phyloP scores from a whole-genome alignment of 2,113 vertebrate species.

The Trochalopteron elliotii region DNA sequence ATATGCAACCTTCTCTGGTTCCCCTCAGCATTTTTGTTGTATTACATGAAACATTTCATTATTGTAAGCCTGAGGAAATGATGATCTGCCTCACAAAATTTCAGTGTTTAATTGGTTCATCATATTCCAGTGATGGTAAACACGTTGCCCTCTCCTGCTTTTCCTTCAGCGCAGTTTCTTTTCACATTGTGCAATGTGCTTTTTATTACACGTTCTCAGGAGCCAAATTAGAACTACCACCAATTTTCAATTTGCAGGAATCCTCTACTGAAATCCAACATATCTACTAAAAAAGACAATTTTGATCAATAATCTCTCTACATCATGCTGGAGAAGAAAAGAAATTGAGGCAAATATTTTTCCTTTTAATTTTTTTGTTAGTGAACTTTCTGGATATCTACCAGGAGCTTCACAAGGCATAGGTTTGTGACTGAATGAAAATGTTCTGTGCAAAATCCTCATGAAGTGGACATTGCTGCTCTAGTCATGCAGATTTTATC shows the following conservation, averaged over 20 bases:
- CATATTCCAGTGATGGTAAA: fast-evolving
- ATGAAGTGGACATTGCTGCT: not conserved
- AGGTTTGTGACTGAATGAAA: not conserved
- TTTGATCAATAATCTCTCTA: not conserved
- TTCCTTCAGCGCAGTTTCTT: not conserved
- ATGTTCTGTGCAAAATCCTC: not conserved
- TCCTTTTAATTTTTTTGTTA: not conserved
- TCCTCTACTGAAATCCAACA: not conserved
- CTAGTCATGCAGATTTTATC: not conserved
- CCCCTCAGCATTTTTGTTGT: not conserved
- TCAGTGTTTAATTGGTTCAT: not conserved
- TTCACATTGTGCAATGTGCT: not conserved
- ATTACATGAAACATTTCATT: not conserved
- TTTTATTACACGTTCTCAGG: not conserved
- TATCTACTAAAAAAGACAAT: not conserved
- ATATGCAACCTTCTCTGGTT: not conserved
- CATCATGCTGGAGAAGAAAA: not conserved
- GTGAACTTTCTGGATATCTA: not conserved
- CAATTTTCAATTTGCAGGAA: not conserved
- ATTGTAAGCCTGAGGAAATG: not conserved
- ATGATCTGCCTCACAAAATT: not conserved
- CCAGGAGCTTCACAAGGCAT: not conserved
- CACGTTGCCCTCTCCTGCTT: not conserved
- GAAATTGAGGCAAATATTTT: not conserved
- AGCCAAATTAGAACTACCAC: not conserved